Conservation (phyloP, 1,140 invertebrate species). For the Sycophila sp. region DNA sequence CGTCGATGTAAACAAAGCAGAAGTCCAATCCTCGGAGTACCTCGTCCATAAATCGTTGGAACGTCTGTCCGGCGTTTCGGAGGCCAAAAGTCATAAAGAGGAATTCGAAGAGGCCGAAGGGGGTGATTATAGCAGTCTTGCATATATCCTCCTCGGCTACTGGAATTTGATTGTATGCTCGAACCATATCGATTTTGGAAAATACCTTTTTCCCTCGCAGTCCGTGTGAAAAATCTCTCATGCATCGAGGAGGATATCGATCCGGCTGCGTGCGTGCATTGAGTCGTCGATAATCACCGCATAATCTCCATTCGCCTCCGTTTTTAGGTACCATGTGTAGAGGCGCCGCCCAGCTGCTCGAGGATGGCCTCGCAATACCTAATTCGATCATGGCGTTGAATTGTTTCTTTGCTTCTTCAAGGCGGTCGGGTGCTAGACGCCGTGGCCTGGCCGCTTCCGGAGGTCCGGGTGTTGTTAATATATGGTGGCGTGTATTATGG, state of each 20-base stretch:
- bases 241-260: not conserved
- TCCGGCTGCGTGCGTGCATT: conserved; percentile 1
- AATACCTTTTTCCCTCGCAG: not conserved
- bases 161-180: not conserved
- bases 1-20: conserved; percentile 60
- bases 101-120: not conserved
- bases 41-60: conserved; percentile 63
- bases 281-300: conserved; percentile 1
- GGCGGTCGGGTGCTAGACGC: not conserved
- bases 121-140: not conserved
- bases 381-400: not conserved
- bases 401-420: not conserved
- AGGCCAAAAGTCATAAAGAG: not conserved
- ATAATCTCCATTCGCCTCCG: not conserved
- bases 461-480: conserved; percentile 1
- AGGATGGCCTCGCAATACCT: not conserved
- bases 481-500: not conserved
- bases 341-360: not conserved
- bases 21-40: conserved; percentile 45
- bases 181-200: conserved; percentile 7
- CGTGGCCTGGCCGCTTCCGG: not conserved
- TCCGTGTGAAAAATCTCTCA: not conserved
- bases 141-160: not conserved
- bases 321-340: not conserved
- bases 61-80: conserved; percentile 30